Evolutionary conservation across 2,888 invertebrate species (phyloP).

Genomic region (Lithophane semibrunnea): DNA sequence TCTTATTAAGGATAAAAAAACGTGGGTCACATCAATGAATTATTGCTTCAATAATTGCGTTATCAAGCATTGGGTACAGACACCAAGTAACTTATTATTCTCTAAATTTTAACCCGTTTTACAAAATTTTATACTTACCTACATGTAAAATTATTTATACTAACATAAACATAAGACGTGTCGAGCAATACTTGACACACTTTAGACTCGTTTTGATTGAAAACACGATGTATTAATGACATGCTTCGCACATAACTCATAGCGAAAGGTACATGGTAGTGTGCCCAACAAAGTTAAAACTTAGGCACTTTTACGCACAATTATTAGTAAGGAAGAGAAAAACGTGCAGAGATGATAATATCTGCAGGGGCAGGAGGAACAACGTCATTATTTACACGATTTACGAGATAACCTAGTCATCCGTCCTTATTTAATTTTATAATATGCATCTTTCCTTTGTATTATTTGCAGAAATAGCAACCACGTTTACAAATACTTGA

Average conservation of each 20-base stretch:
- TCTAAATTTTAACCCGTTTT: not conserved
- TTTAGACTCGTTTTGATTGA: slow-evolving; percentile 9
- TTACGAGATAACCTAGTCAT: not conserved
- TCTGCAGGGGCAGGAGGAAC: not conserved
- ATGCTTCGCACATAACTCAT: slow-evolving; percentile 2
- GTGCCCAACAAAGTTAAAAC: not conserved
- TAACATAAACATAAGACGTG: not conserved
- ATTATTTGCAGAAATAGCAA: not conserved
- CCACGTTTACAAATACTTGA: too few relatives aligned
- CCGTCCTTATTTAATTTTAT: not conserved
- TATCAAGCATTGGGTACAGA: not conserved
- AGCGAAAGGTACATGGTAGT: not conserved
- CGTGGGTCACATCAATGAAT: not conserved
- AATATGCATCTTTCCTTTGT: not conserved
- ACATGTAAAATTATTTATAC: not conserved
- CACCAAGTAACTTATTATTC: not conserved
- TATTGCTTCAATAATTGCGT: not conserved
- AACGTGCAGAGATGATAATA: not conserved
- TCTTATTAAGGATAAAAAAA: not conserved
- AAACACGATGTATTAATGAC: slow-evolving; percentile 7
- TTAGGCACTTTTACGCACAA: slow-evolving; percentile 2
- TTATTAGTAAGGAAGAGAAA: not conserved
- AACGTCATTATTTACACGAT: not conserved
- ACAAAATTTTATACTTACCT: not conserved
- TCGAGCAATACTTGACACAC: not conserved